Base-by-base conservation (phyloP, 2,113 vertebrate species). In the Echinops telfairi region DNA sequence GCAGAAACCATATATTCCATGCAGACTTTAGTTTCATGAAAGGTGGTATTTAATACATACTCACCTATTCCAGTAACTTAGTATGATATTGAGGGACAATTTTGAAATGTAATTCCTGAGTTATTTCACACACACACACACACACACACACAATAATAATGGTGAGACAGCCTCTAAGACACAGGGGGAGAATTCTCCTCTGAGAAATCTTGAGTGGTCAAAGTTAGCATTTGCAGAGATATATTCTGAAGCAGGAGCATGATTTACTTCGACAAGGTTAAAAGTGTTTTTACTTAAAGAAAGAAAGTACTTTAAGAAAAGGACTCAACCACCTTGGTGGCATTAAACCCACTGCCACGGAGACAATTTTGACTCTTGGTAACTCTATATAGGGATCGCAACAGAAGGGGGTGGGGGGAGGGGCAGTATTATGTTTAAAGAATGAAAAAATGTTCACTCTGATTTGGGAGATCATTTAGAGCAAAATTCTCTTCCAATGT, bases 401-500 rank as follows among this genome's bases (percentile, higher is more conserved):
- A 57, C 17, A 81, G 3, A 29, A 47, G 14, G 58, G 20, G 47
- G 47, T 6, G 10, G 47, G 47, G 47, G 47, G 47, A 53, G 47
- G 47, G 47, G 47, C 9, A 96, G 23, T 6, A 53, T 60, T 88
- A 23, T 29, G 6, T 88, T 79, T 43, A 77, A 92, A 92, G 11
- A 36, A 27, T 22, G 40, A 10, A 73, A 36, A 36, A 43, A 40
- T 43, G 0, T 58, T 91, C 71, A 40, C 27, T n/a, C 33, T 89
- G 53, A 33, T 76, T 81, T 93, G 47, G 31, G 33, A 86, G 20
- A 62, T 73, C 60, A 83, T 95, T 93, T 11, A 62, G 91, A 93
- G 83, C 89, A 95, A 96, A 91, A 76, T 71, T 53, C 9, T 68
- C 36, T 83, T 15, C 62, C 83, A 73, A n/a, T 38, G 31, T 80